phyloP scores from a whole-genome alignment of 53 echinoderm and acorn worm genomes.

The Glandiceps talaboti region DNA sequence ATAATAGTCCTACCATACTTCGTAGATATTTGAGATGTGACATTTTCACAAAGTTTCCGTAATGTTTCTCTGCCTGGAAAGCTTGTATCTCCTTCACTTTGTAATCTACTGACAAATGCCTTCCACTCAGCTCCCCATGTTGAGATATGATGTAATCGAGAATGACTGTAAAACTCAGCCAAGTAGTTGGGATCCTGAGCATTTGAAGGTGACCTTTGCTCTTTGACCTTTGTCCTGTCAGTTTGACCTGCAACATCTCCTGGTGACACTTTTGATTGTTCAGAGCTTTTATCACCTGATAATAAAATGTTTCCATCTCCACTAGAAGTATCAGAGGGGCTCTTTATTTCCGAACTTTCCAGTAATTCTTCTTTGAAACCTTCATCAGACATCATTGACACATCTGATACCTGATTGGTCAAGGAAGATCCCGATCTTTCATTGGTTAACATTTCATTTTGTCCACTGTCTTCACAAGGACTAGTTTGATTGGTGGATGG shows the following conservation, averaged over 20 bases:
- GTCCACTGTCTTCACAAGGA: neutral
- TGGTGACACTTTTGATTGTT: neutral
- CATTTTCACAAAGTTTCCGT: neutral
- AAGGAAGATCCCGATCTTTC: neutral
- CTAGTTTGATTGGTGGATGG: neutral
- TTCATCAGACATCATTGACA: neutral
- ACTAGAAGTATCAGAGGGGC: neutral
- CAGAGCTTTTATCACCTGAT: neutral
- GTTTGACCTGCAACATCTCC: neutral
- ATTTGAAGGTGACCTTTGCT: conserved; percentile 24
- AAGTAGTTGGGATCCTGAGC: conserved; percentile 76
- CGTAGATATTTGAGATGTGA: neutral
- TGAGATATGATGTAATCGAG: conserved; percentile 80
- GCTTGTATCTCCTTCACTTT: conserved; percentile 38
- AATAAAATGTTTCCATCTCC: neutral
- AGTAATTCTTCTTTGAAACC: neutral
- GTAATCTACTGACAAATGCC: conserved; percentile 74
- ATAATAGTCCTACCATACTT: conserved; percentile 34
- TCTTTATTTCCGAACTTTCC: neutral
- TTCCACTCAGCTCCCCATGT: conserved; percentile 98
- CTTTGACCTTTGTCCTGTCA: neutral
- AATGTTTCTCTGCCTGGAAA: conserved; percentile 74
- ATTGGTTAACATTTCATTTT: neutral
- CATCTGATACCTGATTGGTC: neutral
- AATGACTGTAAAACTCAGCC: conserved; percentile 86